These are phyloP conservation scores for Vandiemenella viatica DNA, from an alignment of 2,888 invertebrate genomes.

Conservation along the genomic window DNA sequence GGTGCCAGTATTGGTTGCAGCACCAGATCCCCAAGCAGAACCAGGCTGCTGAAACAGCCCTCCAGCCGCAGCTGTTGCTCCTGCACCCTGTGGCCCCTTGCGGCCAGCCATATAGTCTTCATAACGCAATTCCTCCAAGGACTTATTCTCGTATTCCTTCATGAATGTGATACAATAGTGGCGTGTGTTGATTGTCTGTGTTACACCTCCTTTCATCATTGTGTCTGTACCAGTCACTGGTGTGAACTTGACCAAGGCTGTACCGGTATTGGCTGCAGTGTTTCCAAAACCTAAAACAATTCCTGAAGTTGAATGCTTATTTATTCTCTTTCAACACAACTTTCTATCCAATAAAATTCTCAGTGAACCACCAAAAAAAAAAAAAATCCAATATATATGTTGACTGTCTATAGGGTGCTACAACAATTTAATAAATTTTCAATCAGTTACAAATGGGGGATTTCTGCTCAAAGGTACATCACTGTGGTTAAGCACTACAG, in stretches of 20 bases:
- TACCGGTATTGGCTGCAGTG: constrained; percentile 25
- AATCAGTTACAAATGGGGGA: too few relatives aligned
- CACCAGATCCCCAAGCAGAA: constrained; percentile 32
- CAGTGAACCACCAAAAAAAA: too few relatives aligned
- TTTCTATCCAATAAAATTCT: too few relatives aligned
- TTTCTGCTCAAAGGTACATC: too few relatives aligned
- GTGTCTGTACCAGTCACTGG: constrained; percentile 81
- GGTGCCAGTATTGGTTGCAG: constrained; percentile 25
- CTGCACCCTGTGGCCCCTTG: constrained; percentile 46
- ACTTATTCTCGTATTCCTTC: constrained; percentile 94
- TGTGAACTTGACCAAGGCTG: constrained; percentile 69
- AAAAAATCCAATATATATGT: too few relatives aligned
- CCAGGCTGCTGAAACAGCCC: constrained; percentile 35
- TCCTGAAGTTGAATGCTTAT: too few relatives aligned
- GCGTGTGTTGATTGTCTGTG: constrained; percentile 76
- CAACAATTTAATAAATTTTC: too few relatives aligned
- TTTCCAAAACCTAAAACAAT: constrained; percentile 22
- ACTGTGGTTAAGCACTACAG: too few relatives aligned
- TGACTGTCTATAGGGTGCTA: too few relatives aligned
- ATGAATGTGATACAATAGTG: constrained; percentile 96
- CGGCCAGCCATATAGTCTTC: constrained; percentile 87
- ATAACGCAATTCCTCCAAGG: constrained; percentile 81
- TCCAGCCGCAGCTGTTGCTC: constrained; percentile 22
- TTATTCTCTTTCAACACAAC: too few relatives aligned
- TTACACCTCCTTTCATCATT: constrained; percentile 73